Percentiles rank a stretch among this genome's conserved stretches.
Evolutionary conservation across 2,888 invertebrate genomes (phyloP).

Genomic region (Chymomyza amoena): DNA sequence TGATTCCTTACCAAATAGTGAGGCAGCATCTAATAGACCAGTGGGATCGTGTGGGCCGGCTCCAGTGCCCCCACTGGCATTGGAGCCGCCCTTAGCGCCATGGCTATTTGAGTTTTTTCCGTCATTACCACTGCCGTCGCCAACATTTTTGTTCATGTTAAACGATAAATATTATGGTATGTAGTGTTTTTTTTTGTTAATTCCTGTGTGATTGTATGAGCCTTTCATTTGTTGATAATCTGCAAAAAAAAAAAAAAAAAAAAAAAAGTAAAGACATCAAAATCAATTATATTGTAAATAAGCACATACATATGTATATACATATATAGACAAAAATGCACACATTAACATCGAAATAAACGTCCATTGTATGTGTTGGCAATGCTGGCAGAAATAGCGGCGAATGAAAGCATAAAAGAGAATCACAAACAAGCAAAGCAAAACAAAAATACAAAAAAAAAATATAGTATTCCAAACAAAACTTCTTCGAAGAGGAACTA

Average conservation of each 20-base stretch:
- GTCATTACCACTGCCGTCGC: conserved; percentile 80
- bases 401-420: conserved; percentile 47
- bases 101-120: conserved; percentile 76
- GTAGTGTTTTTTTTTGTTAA: background rate
- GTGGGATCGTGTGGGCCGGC: conserved; percentile 81
- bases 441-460: conserved; percentile 62
- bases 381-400: conserved; percentile 36
- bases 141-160: conserved; percentile 90
- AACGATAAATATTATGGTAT: background rate
- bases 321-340: background rate
- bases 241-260: no score
- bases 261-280: background rate
- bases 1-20: conserved; percentile 82
- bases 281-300: background rate
- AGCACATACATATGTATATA: no score
- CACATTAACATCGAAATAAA: background rate
- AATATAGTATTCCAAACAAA: background rate
- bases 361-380: conserved; percentile 36
- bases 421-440: conserved; percentile 59
- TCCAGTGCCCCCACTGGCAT: conserved; percentile 73
- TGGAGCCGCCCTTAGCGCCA: conserved; percentile 80
- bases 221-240: background rate
- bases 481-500: no score
- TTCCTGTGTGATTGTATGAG: background rate
- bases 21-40: conserved; percentile 89